Base-by-base conservation (phyloP, 2,797 vertebrate genomes). In the Labeo calbasu region DNA sequence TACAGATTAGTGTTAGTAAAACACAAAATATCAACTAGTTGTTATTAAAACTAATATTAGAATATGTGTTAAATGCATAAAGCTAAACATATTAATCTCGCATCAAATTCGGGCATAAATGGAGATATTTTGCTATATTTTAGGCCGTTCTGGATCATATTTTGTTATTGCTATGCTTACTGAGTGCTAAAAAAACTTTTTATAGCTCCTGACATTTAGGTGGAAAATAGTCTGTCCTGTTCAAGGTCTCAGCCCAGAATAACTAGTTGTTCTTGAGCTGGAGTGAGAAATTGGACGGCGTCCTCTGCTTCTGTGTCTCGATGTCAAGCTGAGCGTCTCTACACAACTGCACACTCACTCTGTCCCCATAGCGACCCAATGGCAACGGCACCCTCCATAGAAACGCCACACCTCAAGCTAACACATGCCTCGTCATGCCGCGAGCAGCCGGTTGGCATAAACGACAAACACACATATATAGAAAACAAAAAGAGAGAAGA, bases 281-380 rank as follows among this genome's bases (percentile, higher is more conserved):
- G 28, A 72, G 72, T 23, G 80, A 73, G 46, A 79, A 76, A 73
- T 71, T 69, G 61, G 21, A 63, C 12, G 7, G 21, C 77, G 32
- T 86, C 59, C 59, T 72, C 61, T 73, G 14, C 57, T 75, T 59
- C 50, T 79, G 53, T 68, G 72, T 61, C 36, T 72, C 69, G 9
- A 77, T 81, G 68, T 81, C 79, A 81, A 4, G 17, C 79, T 73
- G 69, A 82, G 69, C 21, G 55, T 73, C 46, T 65, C 59, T 53
- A 66, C 71, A 40, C 14, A 59, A 70, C 65, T 80, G 61, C 76
- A 77, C 50, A 61, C 78, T 78, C 82, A 71, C 84, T 86, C 71
- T 76, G 25, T 81, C 84, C 77, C 80, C 76, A 80, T 77, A 59
- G 73, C 32, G 40, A 84, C 70, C 36, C 53, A 28, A 71, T 87